Evolutionary conservation across 2,113 vertebrate species (phyloP).

Genomic region (Rhynchomys soricoides): DNA sequence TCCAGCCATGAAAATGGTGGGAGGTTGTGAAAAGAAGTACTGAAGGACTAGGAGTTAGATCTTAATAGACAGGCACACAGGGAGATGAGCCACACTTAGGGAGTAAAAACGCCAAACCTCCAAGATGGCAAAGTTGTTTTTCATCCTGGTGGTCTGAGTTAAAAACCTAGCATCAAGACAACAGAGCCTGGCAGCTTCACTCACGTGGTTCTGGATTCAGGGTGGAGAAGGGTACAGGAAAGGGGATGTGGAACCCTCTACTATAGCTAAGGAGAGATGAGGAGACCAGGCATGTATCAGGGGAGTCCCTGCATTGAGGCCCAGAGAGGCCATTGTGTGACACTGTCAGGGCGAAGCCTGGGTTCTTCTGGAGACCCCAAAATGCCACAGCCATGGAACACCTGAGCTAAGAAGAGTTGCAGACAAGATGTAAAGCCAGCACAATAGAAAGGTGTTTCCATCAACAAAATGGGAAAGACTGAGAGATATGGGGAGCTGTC

Average conservation of each 20-base stretch:
- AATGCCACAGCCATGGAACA: not conserved
- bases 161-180: not conserved
- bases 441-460: not conserved
- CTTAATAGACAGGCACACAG: not conserved
- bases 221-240: not conserved
- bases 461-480: not conserved
- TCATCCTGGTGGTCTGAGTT: not conserved
- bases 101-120: not conserved
- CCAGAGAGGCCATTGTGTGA: not conserved
- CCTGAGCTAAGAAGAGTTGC: not conserved
- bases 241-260: not conserved
- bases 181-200: not conserved
- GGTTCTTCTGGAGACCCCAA: not conserved
- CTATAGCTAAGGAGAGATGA: not conserved
- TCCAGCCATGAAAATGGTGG: not conserved
- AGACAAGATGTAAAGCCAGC: not conserved
- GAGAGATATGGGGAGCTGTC: not conserved
- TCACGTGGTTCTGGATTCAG: too few species aligned
- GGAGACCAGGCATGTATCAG: not conserved
- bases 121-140: not conserved
- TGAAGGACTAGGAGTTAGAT: not conserved
- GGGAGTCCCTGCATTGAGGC: not conserved
- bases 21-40: not conserved
- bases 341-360: not conserved
- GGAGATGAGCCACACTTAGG: not conserved